phyloP scores from a whole-genome alignment of 2,797 vertebrate species.

The Emys orbicularis region DNA sequence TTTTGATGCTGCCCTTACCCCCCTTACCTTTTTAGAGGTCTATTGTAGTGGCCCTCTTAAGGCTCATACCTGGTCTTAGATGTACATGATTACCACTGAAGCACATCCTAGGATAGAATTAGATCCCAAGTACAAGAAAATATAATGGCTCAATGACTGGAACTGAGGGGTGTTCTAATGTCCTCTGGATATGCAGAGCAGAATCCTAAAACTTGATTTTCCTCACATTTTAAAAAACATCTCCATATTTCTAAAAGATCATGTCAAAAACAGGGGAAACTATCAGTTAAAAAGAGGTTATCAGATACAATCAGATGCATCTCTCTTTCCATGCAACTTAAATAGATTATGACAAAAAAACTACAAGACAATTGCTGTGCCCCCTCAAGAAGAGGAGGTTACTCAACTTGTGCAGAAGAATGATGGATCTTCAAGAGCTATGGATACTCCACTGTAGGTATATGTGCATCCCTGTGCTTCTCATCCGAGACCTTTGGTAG shows the following conservation, averaged over 20 bases:
- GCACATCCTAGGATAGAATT: background rate
- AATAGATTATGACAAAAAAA: conserved; percentile 32
- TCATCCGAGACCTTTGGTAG: too few relatives aligned
- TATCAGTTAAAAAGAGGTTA: background rate
- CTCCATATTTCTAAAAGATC: background rate
- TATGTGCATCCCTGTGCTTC: too few relatives aligned
- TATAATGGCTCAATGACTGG: background rate
- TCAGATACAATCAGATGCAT: background rate
- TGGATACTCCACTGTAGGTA: too few relatives aligned
- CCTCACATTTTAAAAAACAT: too few relatives aligned
- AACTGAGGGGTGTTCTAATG: background rate
- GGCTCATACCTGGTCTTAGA: background rate
- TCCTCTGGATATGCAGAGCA: rapidly evolving
- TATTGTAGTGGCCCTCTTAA: background rate
- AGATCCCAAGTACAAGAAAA: background rate
- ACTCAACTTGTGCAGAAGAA: too few relatives aligned
- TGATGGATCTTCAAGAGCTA: too few relatives aligned
- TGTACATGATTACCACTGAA: background rate
- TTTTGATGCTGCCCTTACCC: background rate
- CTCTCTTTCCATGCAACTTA: background rate
- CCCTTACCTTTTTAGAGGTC: background rate
- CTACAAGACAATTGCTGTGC: conserved; percentile 12
- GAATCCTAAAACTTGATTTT: background rate
- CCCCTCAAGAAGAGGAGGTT: background rate
- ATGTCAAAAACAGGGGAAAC: background rate